Evolutionary conservation across 1,140 invertebrate genomes (phyloP).

Genomic region (Papilio polytes): DNA sequence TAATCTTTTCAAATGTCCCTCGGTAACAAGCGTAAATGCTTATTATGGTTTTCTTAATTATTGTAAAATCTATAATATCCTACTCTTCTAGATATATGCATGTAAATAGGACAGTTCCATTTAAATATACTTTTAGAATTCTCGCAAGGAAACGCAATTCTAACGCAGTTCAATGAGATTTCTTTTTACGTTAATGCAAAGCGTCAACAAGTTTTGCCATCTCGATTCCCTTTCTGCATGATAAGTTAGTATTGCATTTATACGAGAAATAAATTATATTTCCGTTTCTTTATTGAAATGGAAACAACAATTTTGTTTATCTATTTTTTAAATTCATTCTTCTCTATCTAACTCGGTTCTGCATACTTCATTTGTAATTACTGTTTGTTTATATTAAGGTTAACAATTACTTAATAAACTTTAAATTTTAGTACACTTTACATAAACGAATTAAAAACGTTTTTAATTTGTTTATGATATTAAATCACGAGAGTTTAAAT

Average conservation of each 20-base stretch:
- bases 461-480: no score
- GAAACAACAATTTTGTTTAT: neutral
- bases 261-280: neutral
- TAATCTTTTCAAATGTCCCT: neutral
- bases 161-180: neutral
- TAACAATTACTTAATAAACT: no score
- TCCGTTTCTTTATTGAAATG: neutral
- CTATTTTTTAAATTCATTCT: neutral
- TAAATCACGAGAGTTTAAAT: no score
- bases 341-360: no score
- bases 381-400: neutral
- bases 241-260: conserved; percentile 17
- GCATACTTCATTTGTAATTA: neutral
- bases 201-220: conserved; percentile 27
- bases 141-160: conserved; percentile 4
- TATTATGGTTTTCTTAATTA: neutral
- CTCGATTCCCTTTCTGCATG: neutral
- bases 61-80: neutral
- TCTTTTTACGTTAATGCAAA: conserved; percentile 3
- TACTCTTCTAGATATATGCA: no score
- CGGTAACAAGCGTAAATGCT: neutral
- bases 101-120: neutral
- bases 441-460: no score
- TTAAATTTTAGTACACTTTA: no score
- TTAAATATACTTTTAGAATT: neutral